Evolutionary conservation across 1,140 invertebrate genomes (phyloP).

Genomic region (Drosophila teissieri): DNA sequence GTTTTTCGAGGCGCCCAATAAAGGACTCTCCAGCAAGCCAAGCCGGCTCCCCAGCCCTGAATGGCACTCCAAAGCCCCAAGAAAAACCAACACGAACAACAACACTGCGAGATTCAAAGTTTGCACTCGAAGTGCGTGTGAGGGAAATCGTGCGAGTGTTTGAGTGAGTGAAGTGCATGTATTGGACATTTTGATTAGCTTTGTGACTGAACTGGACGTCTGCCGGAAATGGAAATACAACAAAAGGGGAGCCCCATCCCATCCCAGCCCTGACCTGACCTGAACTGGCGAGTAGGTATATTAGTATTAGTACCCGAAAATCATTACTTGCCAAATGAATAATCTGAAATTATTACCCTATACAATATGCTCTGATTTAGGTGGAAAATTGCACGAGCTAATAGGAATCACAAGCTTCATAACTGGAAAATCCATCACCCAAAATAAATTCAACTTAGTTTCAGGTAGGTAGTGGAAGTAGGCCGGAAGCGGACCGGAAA

Average conservation of each 20-base stretch:
- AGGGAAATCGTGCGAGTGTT: slow-evolving; percentile 9
- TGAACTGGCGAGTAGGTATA: background rate
- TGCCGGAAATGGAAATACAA: slow-evolving; percentile 58
- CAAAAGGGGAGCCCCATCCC: background rate
- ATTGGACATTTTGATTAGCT: slow-evolving; percentile 78
- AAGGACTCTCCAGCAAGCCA: slow-evolving; percentile 28
- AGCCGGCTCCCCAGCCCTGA: background rate
- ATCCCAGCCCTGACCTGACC: too few relatives aligned
- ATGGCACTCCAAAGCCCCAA: slow-evolving; percentile 5
- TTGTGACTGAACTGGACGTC: slow-evolving; percentile 60
- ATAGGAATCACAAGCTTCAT: background rate
- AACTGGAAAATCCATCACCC: background rate
- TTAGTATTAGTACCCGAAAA: background rate
- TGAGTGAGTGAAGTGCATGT: slow-evolving; percentile 48
- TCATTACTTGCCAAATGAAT: background rate
- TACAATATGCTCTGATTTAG: background rate
- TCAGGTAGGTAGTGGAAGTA: background rate
- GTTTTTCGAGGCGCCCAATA: slow-evolving; percentile 25
- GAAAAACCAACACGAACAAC: slow-evolving; percentile 34
- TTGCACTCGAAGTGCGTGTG: slow-evolving; percentile 63
- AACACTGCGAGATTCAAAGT: slow-evolving; percentile 46
- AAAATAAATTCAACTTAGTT: slow-evolving; percentile 3
- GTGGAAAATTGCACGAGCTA: background rate
- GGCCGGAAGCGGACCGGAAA: slow-evolving; percentile 1
- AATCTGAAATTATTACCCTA: background rate